These are phyloP conservation scores for Hirudo medicinalis DNA, from an alignment of 1,140 invertebrate genomes.

Conservation along the genomic window DNA sequence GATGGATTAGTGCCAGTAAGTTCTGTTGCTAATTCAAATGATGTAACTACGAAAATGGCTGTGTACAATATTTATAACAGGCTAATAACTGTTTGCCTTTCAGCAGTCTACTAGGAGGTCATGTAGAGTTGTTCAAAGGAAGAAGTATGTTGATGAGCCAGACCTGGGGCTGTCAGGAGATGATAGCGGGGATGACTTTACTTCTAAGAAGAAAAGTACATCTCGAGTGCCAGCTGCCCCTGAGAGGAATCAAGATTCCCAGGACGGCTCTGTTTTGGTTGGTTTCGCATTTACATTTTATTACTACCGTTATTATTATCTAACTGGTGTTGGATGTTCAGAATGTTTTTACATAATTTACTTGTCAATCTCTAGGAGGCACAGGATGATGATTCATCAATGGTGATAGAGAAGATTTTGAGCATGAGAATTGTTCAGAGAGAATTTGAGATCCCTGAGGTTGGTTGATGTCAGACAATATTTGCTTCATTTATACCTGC, in stretches of 20 bases:
- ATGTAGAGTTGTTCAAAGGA: slow-evolving; percentile 79
- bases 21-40: background rate
- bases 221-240: too few species aligned
- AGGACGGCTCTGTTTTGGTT: background rate
- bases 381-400: too few species aligned
- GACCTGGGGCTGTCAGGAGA: slow-evolving; percentile 74
- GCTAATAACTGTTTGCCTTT: background rate
- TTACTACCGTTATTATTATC: too few species aligned
- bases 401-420: too few species aligned
- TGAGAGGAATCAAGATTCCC: background rate
- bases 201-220: background rate
- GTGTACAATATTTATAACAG: background rate
- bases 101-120: slow-evolving; percentile 63
- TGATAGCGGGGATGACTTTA: slow-evolving; percentile 34
- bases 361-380: too few species aligned
- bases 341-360: background rate
- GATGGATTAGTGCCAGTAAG: background rate
- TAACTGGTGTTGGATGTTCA: background rate
- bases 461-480: too few species aligned
- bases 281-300: background rate
- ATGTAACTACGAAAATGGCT: too few species aligned
- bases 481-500: too few species aligned
- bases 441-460: too few species aligned
- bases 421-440: too few species aligned
- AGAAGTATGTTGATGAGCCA: slow-evolving; percentile 93